These are phyloP conservation scores for Clitarchus hookeri DNA, from an alignment of 2,888 invertebrate species.

Conservation along the genomic window DNA sequence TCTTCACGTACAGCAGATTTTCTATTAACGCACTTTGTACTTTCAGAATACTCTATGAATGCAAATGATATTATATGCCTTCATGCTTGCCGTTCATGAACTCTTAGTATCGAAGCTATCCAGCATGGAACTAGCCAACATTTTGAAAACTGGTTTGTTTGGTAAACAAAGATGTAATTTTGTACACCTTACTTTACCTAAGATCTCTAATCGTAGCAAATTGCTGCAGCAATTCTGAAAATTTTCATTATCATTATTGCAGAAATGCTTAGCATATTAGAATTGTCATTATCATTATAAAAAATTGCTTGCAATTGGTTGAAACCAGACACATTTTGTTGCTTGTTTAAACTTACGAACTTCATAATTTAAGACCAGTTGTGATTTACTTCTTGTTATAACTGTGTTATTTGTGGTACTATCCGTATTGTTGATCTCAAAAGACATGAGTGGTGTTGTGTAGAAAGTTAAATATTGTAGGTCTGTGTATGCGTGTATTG, in stretches of 20 bases:
- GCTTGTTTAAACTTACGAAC: no score
- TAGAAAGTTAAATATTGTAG: background rate
- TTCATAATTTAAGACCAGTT: background rate
- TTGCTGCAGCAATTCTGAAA: background rate
- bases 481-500: background rate
- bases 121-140: background rate
- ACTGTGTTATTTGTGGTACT: background rate
- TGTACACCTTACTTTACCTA: background rate
- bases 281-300: background rate
- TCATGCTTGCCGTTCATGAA: slow-evolving; percentile 4
- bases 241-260: background rate
- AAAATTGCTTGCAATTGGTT: background rate
- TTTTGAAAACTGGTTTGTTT: background rate
- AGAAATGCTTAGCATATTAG: background rate
- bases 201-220: background rate
- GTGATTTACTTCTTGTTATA: background rate
- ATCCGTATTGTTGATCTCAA: background rate
- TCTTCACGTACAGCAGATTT: background rate
- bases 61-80: background rate
- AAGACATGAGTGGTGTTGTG: background rate
- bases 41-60: slow-evolving; percentile 6
- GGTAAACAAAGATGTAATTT: background rate
- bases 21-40: slow-evolving; percentile 11
- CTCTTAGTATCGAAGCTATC: background rate
- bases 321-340: background rate